Evolutionary conservation across 2,113 vertebrate genomes (phyloP).

Genomic region (Corapipo altera): DNA sequence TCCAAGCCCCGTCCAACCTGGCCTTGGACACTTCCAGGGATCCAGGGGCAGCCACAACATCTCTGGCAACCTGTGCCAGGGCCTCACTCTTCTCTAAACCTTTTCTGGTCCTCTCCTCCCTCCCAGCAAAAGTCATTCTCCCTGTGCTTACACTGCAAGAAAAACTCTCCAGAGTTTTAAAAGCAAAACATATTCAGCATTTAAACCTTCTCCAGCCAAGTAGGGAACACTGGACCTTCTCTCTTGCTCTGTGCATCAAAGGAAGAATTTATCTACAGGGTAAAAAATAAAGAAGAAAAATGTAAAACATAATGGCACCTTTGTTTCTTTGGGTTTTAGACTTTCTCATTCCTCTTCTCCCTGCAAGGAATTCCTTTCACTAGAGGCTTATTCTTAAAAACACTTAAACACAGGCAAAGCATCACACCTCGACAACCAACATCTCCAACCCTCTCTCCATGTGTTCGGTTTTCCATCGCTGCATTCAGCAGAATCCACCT

Average conservation of each 20-base stretch:
- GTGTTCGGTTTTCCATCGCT: not conserved
- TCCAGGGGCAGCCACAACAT: not conserved
- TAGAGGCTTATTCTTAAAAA: not conserved
- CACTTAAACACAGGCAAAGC: not conserved
- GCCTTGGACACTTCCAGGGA: not conserved
- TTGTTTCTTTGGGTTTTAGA: not conserved
- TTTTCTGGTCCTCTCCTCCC: not conserved
- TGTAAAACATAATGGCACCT: not conserved
- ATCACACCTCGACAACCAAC: not conserved
- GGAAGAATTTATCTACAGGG: not conserved
- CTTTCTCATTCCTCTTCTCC: not conserved
- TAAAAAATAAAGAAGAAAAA: not conserved
- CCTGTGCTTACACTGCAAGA: fast-evolving
- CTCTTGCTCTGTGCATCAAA: not conserved
- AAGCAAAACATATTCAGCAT: not conserved
- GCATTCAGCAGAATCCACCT: not conserved
- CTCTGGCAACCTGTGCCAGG: not conserved
- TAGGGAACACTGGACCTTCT: not conserved
- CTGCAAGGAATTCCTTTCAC: not conserved
- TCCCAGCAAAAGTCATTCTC: not conserved
- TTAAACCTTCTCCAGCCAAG: not conserved
- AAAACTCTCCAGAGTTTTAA: not conserved
- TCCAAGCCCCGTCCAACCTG: not conserved
- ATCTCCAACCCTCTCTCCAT: not conserved
- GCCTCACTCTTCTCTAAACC: not conserved